These are phyloP conservation scores for Fragum whitleyi DNA, from an alignment of 2,888 invertebrate genomes.

Conservation along the genomic window DNA sequence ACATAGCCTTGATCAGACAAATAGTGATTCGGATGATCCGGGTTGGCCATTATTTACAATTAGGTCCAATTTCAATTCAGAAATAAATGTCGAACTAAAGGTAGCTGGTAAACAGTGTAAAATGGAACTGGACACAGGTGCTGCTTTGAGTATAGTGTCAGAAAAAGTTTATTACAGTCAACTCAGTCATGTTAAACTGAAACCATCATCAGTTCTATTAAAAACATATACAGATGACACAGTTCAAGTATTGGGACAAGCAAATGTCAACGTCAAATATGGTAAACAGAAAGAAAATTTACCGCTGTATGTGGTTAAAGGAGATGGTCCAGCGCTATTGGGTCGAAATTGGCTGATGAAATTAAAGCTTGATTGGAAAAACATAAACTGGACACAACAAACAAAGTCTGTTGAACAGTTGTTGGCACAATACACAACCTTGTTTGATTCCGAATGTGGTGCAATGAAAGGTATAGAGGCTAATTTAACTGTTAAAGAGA, in stretches of 20 bases:
- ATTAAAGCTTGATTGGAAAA: constrained; percentile 24
- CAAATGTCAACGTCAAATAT: constrained; percentile 19
- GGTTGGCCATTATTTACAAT: constrained; percentile 11
- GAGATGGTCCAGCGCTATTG: constrained; percentile 27
- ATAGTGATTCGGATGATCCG: neutral
- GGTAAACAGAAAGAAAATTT: neutral
- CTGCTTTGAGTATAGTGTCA: constrained; percentile 29
- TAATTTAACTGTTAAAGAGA: neutral
- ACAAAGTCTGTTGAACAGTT: neutral
- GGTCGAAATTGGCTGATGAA: constrained; percentile 33
- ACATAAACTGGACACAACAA: neutral
- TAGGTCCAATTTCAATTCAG: neutral
- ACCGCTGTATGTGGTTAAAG: constrained; percentile 29
- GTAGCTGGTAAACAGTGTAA: constrained; percentile 13
- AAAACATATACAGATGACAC: constrained; percentile 30
- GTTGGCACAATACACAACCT: neutral
- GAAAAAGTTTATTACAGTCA: constrained; percentile 10
- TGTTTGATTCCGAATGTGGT: neutral
- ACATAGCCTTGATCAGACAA: no score
- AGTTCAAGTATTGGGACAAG: constrained; percentile 1
- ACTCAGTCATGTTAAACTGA: neutral
- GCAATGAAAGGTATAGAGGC: neutral
- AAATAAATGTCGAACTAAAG: neutral
- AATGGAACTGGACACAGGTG: constrained; percentile 54
- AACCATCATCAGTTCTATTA: constrained; percentile 7